These are phyloP conservation scores for Manacus vitellinus DNA, from an alignment of 2,113 vertebrate genomes.

Conservation along the genomic window DNA sequence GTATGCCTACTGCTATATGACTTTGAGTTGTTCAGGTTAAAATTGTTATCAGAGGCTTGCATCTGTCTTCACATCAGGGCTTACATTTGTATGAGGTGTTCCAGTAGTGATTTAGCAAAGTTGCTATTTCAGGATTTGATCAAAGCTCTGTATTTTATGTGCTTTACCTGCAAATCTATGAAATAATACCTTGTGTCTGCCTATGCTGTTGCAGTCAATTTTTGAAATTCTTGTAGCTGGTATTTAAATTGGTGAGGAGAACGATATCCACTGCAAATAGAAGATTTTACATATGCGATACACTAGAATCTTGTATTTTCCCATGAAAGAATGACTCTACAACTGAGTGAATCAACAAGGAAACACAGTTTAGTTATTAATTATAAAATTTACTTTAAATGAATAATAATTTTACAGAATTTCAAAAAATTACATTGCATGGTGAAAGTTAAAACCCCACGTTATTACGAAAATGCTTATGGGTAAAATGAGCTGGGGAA, in stretches of 20 bases:
- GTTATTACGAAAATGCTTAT: not conserved
- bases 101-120: not conserved
- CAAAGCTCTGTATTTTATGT: not conserved
- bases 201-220: not conserved
- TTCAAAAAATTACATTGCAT: not conserved
- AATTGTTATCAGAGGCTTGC: not conserved
- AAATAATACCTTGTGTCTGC: not conserved
- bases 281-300: not conserved
- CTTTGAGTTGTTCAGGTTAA: not conserved
- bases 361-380: not conserved
- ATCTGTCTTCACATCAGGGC: not conserved
- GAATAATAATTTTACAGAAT: not conserved
- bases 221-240: not conserved
- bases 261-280: not conserved
- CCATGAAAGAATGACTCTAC: not conserved
- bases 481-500: not conserved
- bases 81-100: not conserved
- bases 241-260: not conserved
- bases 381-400: not conserved
- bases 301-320: not conserved
- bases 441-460: not conserved
- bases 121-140: not conserved
- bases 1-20: not conserved
- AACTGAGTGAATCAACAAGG: not conserved
- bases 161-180: not conserved